These are phyloP conservation scores for Clarias magur DNA, from an alignment of 2,113 vertebrate genomes.

Conservation along the genomic window DNA sequence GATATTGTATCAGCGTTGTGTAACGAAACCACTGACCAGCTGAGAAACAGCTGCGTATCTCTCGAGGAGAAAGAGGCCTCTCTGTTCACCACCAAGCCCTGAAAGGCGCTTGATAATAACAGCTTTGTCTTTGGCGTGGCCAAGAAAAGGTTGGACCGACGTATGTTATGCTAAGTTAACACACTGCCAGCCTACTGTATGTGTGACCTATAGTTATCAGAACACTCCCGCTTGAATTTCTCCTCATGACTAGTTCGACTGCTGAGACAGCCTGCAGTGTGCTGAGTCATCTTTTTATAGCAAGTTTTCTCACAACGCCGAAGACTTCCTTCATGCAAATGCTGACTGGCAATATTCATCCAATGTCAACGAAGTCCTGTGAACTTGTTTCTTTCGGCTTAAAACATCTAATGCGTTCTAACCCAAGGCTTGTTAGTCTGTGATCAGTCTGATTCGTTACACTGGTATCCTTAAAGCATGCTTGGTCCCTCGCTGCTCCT, in stretches of 20 bases:
- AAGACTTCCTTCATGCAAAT: slow-evolving; percentile 53
- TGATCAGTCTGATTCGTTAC: slow-evolving; percentile 7
- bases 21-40: slow-evolving; percentile 31
- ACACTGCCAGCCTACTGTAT: background rate
- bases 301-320: slow-evolving; percentile 20
- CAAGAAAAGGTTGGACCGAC: slow-evolving; percentile 42
- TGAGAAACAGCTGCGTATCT: slow-evolving; percentile 61
- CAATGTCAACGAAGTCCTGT: slow-evolving; percentile 62
- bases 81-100: slow-evolving; percentile 54
- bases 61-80: slow-evolving; percentile 58
- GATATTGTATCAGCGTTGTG: slow-evolving; percentile 25
- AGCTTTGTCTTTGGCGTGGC: slow-evolving; percentile 56
- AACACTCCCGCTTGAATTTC: background rate
- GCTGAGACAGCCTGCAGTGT: background rate
- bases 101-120: slow-evolving; percentile 54
- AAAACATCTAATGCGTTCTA: background rate
- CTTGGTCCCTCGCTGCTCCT: background rate
- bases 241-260: background rate
- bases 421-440: background rate
- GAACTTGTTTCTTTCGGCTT: slow-evolving; percentile 14
- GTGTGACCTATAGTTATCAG: slow-evolving; percentile 22
- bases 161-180: slow-evolving; percentile 33
- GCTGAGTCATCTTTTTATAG: slow-evolving; percentile 19
- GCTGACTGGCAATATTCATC: slow-evolving; percentile 58
- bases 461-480: slow-evolving; percentile 1